Conservation (phyloP, 37 sponge, comb jelly and placozoan genomes). For the Spongilla lacustris region DNA sequence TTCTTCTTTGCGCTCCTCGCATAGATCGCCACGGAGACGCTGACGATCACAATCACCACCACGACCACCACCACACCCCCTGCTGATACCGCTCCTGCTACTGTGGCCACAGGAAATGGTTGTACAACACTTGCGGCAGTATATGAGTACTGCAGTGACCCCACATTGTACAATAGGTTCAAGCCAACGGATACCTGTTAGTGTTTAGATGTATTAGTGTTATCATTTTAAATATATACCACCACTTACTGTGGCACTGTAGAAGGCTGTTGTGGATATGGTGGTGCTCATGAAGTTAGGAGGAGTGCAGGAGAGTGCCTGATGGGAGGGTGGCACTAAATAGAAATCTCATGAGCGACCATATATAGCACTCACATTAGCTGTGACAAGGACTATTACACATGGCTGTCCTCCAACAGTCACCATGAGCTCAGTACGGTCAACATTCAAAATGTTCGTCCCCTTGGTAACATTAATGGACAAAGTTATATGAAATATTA, state of each 20-base stretch:
- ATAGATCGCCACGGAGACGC: conserved; percentile 5
- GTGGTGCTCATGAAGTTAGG: no score
- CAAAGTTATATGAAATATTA: not conserved
- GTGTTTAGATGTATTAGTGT: not conserved
- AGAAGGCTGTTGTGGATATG: not conserved
- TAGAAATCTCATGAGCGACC: no score
- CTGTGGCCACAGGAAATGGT: no score
- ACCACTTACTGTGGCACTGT: no score
- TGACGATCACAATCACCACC: conserved; percentile 2
- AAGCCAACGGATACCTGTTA: not conserved
- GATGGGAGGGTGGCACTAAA: not conserved
- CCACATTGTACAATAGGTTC: not conserved
- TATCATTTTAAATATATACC: no score
- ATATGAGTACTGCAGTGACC: no score
- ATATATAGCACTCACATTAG: no score
- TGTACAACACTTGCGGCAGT: no score
- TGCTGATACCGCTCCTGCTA: not conserved
- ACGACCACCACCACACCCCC: not conserved
- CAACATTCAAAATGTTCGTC: not conserved
- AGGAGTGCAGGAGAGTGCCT: not conserved
- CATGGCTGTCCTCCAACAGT: conserved; percentile 23
- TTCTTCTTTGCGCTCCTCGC: conserved; percentile 37
- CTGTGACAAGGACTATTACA: not conserved
- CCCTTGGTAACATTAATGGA: not conserved
- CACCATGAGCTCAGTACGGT: conserved; percentile 26